A percentile compares a stretch with the other conserved stretches of the same genome.
Evolutionary conservation across 1,140 invertebrate genomes (phyloP).

Genomic region (Penaeus vannamei): DNA sequence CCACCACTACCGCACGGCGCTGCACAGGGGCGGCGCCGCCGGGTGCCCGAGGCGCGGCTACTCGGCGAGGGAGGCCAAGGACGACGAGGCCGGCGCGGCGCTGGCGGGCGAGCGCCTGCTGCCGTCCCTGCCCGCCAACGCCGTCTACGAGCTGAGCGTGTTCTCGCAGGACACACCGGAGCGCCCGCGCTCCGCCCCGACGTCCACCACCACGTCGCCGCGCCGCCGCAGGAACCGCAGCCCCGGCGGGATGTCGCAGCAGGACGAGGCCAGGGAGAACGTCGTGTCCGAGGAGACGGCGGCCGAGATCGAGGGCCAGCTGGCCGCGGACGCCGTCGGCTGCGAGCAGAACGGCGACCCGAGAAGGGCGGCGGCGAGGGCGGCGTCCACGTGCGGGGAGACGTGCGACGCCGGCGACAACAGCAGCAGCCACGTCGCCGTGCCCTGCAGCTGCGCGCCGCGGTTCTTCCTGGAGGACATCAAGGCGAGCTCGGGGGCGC

Average conservation of each 20-base stretch:
- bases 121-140: background rate
- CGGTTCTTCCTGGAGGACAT: constrained; percentile 64
- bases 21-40: background rate
- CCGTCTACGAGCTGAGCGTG: constrained; percentile 50
- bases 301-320: background rate
- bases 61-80: constrained; percentile 32
- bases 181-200: constrained; percentile 36
- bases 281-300: background rate
- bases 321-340: background rate
- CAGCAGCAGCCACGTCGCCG: constrained; percentile 41
- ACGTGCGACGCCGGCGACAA: constrained; percentile 1
- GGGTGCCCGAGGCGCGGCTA: constrained; percentile 19
- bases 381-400: constrained; percentile 29
- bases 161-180: constrained; percentile 22
- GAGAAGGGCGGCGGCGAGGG: constrained; percentile 7
- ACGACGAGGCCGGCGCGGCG: background rate
- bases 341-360: constrained; percentile 49
- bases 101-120: background rate
- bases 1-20: constrained; percentile 40
- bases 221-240: constrained; percentile 29
- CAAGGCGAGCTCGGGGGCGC: background rate
- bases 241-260: background rate
- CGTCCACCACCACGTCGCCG: constrained; percentile 54
- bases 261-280: background rate
- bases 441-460: constrained; percentile 65